Evolutionary conservation across 2,113 vertebrate genomes (phyloP).

Genomic region (Natator depressus): DNA sequence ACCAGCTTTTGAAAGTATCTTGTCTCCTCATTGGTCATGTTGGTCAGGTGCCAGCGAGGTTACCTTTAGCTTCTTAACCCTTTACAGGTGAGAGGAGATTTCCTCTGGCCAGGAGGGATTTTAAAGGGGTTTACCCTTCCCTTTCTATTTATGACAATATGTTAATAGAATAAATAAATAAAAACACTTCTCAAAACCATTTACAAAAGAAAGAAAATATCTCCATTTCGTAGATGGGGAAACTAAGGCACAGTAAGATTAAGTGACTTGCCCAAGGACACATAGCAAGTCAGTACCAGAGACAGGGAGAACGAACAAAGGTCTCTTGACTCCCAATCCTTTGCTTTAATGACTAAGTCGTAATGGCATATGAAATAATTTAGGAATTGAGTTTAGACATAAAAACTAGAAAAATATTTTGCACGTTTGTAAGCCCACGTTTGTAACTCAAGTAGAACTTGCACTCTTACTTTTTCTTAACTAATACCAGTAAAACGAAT

Average conservation of each 20-base stretch:
- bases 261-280: not conserved
- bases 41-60: too few relatives aligned
- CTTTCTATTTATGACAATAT: too few relatives aligned
- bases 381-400: not conserved
- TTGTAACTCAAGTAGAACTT: not conserved
- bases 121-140: too few relatives aligned
- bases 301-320: not conserved
- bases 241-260: not conserved
- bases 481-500: not conserved
- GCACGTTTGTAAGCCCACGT: not conserved
- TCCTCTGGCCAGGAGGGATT: too few relatives aligned
- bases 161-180: not conserved
- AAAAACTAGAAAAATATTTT: not conserved
- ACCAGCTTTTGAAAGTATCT: too few relatives aligned
- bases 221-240: not conserved
- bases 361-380: not conserved
- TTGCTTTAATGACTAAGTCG: not conserved
- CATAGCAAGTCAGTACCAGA: not conserved
- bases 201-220: not conserved
- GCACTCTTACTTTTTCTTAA: not conserved
- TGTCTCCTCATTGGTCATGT: too few relatives aligned
- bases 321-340: not conserved
- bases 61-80: too few relatives aligned
- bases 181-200: not conserved
- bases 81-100: too few relatives aligned